These are phyloP conservation scores for Heliconius cydno DNA, from an alignment of 2,888 invertebrate species.

Conservation along the genomic window DNA sequence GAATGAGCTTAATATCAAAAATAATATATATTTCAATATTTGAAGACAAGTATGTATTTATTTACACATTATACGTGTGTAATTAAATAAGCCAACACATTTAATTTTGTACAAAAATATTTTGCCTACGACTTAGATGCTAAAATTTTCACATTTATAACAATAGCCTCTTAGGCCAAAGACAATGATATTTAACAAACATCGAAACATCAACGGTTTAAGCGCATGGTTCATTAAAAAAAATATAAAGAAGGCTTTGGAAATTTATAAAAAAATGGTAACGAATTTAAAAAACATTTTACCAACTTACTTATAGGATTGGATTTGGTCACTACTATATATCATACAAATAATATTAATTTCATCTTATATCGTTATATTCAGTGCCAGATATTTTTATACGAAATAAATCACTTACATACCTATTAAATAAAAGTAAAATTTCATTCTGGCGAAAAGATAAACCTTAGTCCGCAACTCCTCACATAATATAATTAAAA, in stretches of 20 bases:
- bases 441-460: background rate
- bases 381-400: too few species aligned
- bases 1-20: background rate
- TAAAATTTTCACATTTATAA: conserved; percentile 25
- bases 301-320: too few species aligned
- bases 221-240: background rate
- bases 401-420: too few species aligned
- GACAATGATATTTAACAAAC: background rate
- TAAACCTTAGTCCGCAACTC: too few species aligned
- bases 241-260: too few species aligned
- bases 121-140: conserved; percentile 18
- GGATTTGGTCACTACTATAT: too few species aligned
- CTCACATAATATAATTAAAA: too few species aligned
- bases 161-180: conserved; percentile 40
- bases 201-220: background rate
- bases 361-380: too few species aligned
- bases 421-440: too few species aligned
- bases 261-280: too few species aligned
- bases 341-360: too few species aligned
- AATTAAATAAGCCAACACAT: conserved; percentile 24
- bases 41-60: background rate
- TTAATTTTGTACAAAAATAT: conserved; percentile 38
- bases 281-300: too few species aligned
- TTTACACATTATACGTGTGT: background rate
- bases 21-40: background rate